These are phyloP conservation scores for Phoebastria nigripes DNA, from an alignment of 2,797 vertebrate genomes.

Conservation along the genomic window DNA sequence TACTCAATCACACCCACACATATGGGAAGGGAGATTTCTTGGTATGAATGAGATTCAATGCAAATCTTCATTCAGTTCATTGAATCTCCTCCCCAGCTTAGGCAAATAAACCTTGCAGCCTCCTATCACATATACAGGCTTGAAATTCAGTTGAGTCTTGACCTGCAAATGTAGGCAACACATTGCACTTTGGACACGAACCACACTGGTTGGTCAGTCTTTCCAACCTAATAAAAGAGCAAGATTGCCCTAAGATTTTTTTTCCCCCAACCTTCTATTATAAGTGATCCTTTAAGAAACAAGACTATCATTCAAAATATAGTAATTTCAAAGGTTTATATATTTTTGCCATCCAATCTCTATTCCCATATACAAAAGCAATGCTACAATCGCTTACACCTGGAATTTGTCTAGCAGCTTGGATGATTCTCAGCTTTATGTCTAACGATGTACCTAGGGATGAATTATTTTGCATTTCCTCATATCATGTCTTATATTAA, in stretches of 20 bases:
- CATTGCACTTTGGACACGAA: neutral
- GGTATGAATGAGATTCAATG: neutral
- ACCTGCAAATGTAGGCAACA: neutral
- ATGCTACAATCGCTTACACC: neutral
- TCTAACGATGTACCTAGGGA: neutral
- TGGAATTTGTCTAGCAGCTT: neutral
- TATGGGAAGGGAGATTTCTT: neutral
- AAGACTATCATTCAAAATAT: neutral
- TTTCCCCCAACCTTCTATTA: neutral
- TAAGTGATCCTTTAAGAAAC: neutral
- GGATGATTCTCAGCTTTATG: neutral
- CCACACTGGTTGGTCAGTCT: neutral
- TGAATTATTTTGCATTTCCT: neutral
- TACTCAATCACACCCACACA: neutral
- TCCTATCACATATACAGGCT: neutral
- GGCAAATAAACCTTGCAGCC: neutral
- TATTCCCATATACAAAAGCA: neutral
- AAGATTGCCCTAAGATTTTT: neutral
- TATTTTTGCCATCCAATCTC: neutral
- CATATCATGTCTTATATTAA: neutral
- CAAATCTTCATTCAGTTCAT: neutral
- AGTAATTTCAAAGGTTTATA: neutral
- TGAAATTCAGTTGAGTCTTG: neutral
- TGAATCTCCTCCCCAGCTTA: neutral
- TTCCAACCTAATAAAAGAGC: neutral